Evolutionary conservation across 2,113 vertebrate genomes (phyloP).

Genomic region (Mesocricetus auratus): DNA sequence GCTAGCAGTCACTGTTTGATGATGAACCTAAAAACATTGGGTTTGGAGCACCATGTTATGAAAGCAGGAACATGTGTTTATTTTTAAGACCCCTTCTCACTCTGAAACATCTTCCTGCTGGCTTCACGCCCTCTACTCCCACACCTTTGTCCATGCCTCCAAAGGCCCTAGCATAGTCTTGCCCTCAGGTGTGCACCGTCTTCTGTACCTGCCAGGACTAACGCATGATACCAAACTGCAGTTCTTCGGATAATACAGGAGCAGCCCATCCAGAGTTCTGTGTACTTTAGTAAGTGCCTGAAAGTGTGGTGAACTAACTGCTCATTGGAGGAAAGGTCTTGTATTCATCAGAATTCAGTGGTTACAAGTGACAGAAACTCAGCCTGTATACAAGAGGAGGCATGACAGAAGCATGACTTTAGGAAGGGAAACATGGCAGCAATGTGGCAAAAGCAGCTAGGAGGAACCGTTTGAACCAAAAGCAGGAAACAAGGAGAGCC

Average conservation of each 20-base stretch:
- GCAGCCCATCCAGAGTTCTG: neutral
- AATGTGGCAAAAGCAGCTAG: neutral
- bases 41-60: neutral
- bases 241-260: neutral
- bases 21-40: neutral
- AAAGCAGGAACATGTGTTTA: neutral
- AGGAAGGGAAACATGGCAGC: neutral
- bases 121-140: neutral
- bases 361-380: neutral
- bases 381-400: neutral
- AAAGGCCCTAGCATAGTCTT: neutral
- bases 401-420: neutral
- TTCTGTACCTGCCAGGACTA: neutral
- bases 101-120: neutral
- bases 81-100: neutral
- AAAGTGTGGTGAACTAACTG: neutral
- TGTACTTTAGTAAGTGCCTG: neutral
- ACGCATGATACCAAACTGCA: neutral
- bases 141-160: neutral
- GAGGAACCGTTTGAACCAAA: too few species aligned
- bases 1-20: neutral
- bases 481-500: neutral
- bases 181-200: neutral
- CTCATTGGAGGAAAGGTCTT: constrained; percentile 14
- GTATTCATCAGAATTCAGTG: neutral